Base-by-base conservation (phyloP, 1,140 invertebrate genomes). In the Archivesica marissinica region DNA sequence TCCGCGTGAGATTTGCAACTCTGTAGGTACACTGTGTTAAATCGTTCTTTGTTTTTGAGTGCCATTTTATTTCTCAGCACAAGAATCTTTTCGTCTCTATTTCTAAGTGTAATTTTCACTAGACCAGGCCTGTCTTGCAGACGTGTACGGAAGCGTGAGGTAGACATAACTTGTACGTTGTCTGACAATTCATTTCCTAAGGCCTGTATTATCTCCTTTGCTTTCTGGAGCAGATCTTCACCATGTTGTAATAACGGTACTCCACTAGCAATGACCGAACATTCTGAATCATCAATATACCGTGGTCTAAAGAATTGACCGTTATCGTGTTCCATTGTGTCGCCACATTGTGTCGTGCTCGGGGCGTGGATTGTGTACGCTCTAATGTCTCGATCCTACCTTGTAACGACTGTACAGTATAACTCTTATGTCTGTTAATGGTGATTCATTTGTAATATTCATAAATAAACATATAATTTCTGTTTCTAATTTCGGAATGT, bases 1-100 rank as follows among this genome's bases (percentile, higher is more conserved):
- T 59, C 56, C 23, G n/a, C n/a, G 56, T 59, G 20, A 30, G 20
- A 23, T 59, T 59, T 59, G 23, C 20, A 59, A 9, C 56, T 59
- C 28, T 59, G 9, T 59, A 59, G 11, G 28, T 59, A 59, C 56
- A 59, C 56, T 11, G 9, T 9, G 6, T 59, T 59, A 23, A 23
- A 59, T 13, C 23, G 7, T 23, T 9, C 23, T 23, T 7, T 59
- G 56, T 59, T 59, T 30, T 59, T 59, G 9, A 59, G 23, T 7
- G 9, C 23, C 56, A 59, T 59, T 30, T 59, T 59, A 59, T 59
- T 59, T 59, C 56, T 59, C 9, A 59, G n/a, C 20, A 59, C 28
- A 7, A 30, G 11, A 7, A 59, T 23, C 23, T 59, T 59, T 59
- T 59, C 7, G 9, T 59, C 56, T 23, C 56, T 11, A 23, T 7